Evolutionary conservation across 2,113 vertebrate genomes (phyloP).

Genomic region (Chlamydotis undulata): DNA sequence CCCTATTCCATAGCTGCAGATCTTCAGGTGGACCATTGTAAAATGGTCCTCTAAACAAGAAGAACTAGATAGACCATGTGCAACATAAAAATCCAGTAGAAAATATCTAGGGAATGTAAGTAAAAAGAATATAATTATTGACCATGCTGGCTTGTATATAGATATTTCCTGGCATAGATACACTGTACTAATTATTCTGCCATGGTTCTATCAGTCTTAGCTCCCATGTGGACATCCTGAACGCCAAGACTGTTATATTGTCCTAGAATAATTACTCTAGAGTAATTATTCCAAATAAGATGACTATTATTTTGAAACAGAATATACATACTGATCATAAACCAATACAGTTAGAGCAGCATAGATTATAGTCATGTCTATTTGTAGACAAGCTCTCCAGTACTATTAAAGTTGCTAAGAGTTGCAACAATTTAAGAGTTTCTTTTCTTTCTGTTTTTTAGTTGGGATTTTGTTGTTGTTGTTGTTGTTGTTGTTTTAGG

Average conservation of each 20-base stretch:
- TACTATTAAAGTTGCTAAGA: background rate
- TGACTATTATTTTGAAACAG: conserved; percentile 5
- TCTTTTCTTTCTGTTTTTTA: background rate
- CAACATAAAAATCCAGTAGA: background rate
- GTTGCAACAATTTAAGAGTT: background rate
- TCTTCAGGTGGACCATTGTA: background rate
- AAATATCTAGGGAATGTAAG: background rate
- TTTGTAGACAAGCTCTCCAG: background rate
- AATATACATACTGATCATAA: background rate
- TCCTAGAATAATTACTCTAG: background rate
- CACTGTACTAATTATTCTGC: background rate
- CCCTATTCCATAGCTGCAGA: background rate
- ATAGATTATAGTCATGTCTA: background rate
- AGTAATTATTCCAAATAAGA: conserved; percentile 26
- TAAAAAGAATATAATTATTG: background rate
- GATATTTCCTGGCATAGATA: background rate
- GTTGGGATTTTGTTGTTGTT: background rate
- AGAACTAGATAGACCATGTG: background rate
- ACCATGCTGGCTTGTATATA: background rate
- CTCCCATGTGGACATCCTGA: background rate
- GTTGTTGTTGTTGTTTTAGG: background rate
- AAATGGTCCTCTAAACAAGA: background rate
- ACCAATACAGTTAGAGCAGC: background rate
- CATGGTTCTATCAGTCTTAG: background rate
- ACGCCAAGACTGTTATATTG: background rate